phyloP scores from a whole-genome alignment of 2,113 vertebrate genomes.

The Melanocharis versteri region DNA sequence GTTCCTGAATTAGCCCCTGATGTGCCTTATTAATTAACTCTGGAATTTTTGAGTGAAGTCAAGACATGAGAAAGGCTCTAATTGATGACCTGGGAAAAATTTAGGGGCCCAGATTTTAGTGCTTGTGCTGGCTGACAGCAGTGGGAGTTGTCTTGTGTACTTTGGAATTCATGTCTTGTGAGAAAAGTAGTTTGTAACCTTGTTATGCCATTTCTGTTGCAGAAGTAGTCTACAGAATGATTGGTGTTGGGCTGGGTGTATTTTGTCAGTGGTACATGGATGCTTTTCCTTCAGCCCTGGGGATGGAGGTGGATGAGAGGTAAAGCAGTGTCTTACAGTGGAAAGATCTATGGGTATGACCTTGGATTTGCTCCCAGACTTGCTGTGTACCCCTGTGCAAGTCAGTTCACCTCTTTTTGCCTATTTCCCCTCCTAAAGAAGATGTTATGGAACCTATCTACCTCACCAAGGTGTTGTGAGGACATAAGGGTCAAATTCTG shows the following conservation, averaged over 20 bases:
- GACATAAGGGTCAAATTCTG: not conserved
- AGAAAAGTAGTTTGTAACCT: not conserved
- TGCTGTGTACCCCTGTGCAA: not conserved
- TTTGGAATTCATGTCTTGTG: not conserved
- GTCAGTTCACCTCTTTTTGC: not conserved
- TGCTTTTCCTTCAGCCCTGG: not conserved
- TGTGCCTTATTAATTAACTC: not conserved
- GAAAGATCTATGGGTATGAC: not conserved
- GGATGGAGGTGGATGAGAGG: not conserved
- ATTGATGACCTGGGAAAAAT: not conserved
- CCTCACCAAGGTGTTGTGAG: slow-evolving; percentile 4
- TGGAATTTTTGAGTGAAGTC: not conserved
- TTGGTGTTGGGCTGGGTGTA: not conserved
- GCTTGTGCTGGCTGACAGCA: not conserved
- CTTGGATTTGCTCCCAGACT: not conserved
- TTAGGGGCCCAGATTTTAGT: not conserved
- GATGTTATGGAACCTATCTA: not conserved
- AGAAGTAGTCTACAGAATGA: not conserved
- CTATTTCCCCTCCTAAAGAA: not conserved
- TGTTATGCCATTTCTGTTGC: not conserved
- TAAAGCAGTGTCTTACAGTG: not conserved
- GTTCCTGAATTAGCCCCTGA: not conserved
- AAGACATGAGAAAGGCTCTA: not conserved
- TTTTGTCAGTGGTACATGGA: not conserved
- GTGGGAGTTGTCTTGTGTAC: not conserved